These are phyloP conservation scores for Goniozus legneri DNA, from an alignment of 1,140 invertebrate genomes.

Conservation along the genomic window DNA sequence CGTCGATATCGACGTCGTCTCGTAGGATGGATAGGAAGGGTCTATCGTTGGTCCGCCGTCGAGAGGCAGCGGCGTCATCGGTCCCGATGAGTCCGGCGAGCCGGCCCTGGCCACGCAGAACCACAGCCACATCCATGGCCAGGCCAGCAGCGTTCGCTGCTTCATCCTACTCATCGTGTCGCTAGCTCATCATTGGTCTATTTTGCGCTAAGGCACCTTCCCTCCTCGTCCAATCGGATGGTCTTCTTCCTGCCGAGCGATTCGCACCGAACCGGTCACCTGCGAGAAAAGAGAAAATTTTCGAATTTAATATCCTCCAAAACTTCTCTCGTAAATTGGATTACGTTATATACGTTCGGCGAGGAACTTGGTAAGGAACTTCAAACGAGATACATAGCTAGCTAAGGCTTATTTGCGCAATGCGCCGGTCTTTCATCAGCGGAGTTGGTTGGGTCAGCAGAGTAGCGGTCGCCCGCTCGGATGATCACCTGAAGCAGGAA, in stretches of 20 bases:
- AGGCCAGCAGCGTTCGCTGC: constrained; percentile 42
- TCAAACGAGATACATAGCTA: too few relatives aligned
- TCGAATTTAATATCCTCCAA: not conserved
- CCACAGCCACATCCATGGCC: constrained; percentile 50
- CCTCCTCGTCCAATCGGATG: constrained; percentile 1
- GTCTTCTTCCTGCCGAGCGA: constrained; percentile 2
- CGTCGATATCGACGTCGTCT: not conserved
- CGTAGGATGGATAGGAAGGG: not conserved
- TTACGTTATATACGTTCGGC: not conserved
- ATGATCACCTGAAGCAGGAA: constrained; percentile 23
- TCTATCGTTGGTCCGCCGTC: not conserved
- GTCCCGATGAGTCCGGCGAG: constrained; percentile 36
- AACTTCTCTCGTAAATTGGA: not conserved
- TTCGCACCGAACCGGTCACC: constrained; percentile 2
- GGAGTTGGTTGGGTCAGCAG: not conserved
- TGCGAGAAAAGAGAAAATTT: not conserved
- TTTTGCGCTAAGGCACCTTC: too few relatives aligned
- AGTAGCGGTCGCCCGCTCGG: not conserved
- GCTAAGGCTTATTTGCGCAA: too few relatives aligned
- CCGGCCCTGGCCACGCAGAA: constrained; percentile 40
- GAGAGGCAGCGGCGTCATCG: constrained; percentile 18
- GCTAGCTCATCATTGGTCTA: constrained; percentile 49
- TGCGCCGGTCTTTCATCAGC: too few relatives aligned
- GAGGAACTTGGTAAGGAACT: too few relatives aligned
- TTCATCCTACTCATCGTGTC: constrained; percentile 43